Evolutionary conservation across 2,113 vertebrate genomes (phyloP), one percentile per base, ranked within the genome.

Genomic region (Neopipo cinnamomea): DNA sequence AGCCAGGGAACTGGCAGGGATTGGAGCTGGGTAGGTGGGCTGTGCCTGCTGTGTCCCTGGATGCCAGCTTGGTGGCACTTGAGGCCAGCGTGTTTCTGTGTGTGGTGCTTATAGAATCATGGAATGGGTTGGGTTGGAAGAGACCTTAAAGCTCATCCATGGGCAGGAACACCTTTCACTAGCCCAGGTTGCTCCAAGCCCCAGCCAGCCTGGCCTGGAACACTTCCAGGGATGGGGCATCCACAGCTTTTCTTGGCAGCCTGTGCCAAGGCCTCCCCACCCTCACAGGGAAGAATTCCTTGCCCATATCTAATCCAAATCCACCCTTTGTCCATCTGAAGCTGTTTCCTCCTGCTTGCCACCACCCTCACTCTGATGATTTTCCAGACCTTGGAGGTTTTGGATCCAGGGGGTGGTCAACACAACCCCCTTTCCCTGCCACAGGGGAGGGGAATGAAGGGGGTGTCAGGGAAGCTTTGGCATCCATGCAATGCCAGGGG

Each of bases 401-500:
- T 88, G 66, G 53, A 59, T 49, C 14, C 33, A 35, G 58, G 2
- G 3, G 7, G 11, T 33, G 41, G 42, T 33, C 37, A 35, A 24
- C 39, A 30, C 42, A 39, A 37, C 9, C 76, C 9, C 37, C 19
- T 42, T 49, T 72, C 70, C n/a, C 27, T 44, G 20, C 27, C n/a
- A 25, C 41, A 33, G n/a, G 46, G 49, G 12, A 44, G 41, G 41
- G 59, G 52, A n/a, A 9, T 19, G 37, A 37, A 12, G 37, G 22
- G 5, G 10, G 13, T 9, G 1, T 22, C 10, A 5, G 31, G 55
- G 30, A 47, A 70, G 46, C 28, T 72, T 30, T 21, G 9, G 25
- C 4, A 1, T 41, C 39, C 2, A 0, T 9, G 37, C 6, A 0
- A 12, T 35, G 30, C 63, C 2, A 2, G 33, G 42, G 33, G 22